Percentiles rank a stretch among this genome's conserved stretches.
phyloP scores from a whole-genome alignment of 2,888 invertebrate genomes.

The Netelia fuscicornis region DNA sequence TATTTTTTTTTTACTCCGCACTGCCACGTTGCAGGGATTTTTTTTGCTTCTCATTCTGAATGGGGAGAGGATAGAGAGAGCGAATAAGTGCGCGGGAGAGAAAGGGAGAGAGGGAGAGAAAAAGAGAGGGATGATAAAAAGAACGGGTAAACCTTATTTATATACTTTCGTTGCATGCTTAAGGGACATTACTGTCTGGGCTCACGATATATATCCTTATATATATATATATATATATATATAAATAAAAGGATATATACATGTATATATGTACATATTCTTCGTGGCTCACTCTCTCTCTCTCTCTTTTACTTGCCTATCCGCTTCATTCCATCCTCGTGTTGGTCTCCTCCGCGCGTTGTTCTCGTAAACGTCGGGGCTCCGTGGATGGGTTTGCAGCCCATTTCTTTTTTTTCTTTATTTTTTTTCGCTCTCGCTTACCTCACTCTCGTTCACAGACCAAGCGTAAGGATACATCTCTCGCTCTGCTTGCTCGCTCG shows the following conservation, averaged over 20 bases:
- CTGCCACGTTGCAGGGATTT: constrained; percentile 16
- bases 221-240: constrained; percentile 18
- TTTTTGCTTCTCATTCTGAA: constrained; percentile 49
- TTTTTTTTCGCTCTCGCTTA: constrained; percentile 38
- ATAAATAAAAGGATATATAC: not conserved
- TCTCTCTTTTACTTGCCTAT: constrained; percentile 13
- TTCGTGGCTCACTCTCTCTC: constrained; percentile 48
- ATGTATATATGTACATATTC: constrained; percentile 22
- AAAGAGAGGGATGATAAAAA: constrained; percentile 49
- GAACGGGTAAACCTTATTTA: constrained; percentile 70
- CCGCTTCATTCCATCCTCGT: constrained; percentile 54
- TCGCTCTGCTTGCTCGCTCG: constrained; percentile 57
- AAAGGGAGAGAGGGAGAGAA: constrained; percentile 25
- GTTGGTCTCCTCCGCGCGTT: constrained; percentile 61
- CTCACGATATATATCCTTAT: constrained; percentile 67
- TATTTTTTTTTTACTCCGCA: constrained; percentile 47
- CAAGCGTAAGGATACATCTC: constrained; percentile 52
- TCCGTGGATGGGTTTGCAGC: constrained; percentile 69
- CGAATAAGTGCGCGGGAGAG: constrained; percentile 32
- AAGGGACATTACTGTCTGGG: constrained; percentile 73
- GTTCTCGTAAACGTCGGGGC: constrained; percentile 71
- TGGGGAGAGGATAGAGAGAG: constrained; percentile 28
- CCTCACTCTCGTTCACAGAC: constrained; percentile 47
- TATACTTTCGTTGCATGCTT: constrained; percentile 74
- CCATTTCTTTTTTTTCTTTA: constrained; percentile 66